phyloP scores from a whole-genome alignment of 2,797 vertebrate genomes.

The Micropoecilia bifurca region DNA sequence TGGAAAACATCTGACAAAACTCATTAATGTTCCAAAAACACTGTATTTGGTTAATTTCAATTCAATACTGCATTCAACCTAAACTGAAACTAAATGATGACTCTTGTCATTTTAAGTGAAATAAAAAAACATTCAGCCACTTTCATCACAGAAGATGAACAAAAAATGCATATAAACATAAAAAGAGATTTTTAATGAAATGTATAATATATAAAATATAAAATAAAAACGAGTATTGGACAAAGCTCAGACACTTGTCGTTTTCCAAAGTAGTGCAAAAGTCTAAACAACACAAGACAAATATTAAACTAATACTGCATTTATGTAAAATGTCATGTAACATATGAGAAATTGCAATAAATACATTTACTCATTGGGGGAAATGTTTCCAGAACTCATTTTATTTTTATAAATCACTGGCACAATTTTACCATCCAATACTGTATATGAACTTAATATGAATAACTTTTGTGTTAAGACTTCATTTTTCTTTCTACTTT shows the following conservation, averaged over 20 bases:
- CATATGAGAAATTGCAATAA: neutral
- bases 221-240: neutral
- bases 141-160: too few relatives aligned
- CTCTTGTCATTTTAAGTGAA: neutral
- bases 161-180: neutral
- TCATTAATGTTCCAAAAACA: neutral
- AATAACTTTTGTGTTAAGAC: neutral
- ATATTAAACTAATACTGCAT: neutral
- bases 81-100: neutral
- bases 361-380: neutral
- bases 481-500: neutral
- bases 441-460: neutral
- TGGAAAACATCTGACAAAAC: neutral
- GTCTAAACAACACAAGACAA: neutral
- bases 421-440: neutral
- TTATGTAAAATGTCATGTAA: neutral
- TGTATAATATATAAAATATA: neutral
- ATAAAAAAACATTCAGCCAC: neutral
- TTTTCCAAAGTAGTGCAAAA: neutral
- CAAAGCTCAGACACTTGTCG: neutral
- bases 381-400: neutral
- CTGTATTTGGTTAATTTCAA: neutral
- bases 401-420: neutral
- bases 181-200: neutral
- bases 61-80: neutral